These are phyloP conservation scores for Gambelia wislizenii DNA, from an alignment of 2,797 vertebrate genomes.

Conservation along the genomic window DNA sequence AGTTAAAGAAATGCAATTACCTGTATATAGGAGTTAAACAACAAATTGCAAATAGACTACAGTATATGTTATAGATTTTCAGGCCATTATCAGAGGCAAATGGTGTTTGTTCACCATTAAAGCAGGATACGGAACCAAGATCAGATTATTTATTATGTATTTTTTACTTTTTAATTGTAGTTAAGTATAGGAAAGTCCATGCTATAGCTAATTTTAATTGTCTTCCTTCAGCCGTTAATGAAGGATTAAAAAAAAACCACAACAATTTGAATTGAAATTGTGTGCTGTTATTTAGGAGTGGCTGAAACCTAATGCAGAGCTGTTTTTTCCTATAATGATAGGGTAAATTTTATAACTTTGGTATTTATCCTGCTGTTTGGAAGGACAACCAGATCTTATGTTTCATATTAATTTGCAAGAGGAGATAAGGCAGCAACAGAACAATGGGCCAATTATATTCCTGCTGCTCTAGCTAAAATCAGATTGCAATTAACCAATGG, in stretches of 20 bases:
- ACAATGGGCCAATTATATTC: too few relatives aligned
- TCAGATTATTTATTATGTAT: not conserved
- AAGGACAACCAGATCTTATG: not conserved
- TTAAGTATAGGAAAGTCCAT: not conserved
- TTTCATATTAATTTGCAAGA: not conserved
- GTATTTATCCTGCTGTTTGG: not conserved
- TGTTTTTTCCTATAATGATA: not conserved
- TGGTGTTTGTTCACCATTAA: not conserved
- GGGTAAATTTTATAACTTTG: not conserved
- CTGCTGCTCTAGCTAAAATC: too few relatives aligned
- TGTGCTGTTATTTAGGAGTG: not conserved
- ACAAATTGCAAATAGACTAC: not conserved
- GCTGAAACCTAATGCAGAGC: not conserved
- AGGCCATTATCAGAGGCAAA: not conserved
- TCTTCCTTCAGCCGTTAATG: not conserved
- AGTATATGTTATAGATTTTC: not conserved
- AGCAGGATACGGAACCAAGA: not conserved
- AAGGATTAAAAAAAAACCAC: not conserved
- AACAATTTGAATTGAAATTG: not conserved
- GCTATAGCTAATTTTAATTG: not conserved
- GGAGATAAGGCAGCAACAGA: not conserved
- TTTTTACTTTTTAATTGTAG: not conserved
- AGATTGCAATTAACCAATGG: not conserved
- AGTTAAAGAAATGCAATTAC: not conserved
- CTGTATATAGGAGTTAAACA: not conserved